Conservation (phyloP, 2,888 invertebrate genomes). For the Hirtodrosophila histrioides region DNA sequence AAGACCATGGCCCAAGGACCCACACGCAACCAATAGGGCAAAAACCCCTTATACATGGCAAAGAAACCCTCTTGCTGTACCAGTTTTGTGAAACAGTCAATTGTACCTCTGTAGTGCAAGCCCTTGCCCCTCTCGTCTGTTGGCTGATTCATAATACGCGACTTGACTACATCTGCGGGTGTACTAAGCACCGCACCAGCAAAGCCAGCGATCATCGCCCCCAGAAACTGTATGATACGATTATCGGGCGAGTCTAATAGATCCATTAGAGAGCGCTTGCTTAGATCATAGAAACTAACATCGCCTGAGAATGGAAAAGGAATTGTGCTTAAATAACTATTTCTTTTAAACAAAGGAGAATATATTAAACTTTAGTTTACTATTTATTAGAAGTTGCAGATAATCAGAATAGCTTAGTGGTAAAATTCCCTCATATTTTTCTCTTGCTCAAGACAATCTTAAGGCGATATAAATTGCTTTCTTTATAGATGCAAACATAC, state of each 20-base stretch:
- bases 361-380: too few species aligned
- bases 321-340: background rate
- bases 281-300: constrained; percentile 92
- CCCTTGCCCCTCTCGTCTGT: constrained; percentile 65
- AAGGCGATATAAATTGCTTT: too few species aligned
- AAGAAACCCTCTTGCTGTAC: constrained; percentile 32
- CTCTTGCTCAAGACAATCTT: too few species aligned
- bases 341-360: too few species aligned
- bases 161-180: constrained; percentile 95
- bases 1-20: constrained; percentile 56
- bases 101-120: constrained; percentile 37
- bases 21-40: constrained; percentile 52
- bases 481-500: too few species aligned
- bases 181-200: constrained; percentile 86
- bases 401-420: too few species aligned
- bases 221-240: constrained; percentile 86
- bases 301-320: constrained; percentile 84
- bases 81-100: constrained; percentile 40
- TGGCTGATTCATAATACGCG: constrained; percentile 95
- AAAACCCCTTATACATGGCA: constrained; percentile 49
- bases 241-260: constrained; percentile 24
- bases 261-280: constrained; percentile 63
- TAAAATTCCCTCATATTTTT: too few species aligned
- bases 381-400: too few species aligned
- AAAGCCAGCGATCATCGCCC: constrained; percentile 90